Evolutionary conservation across 2,888 invertebrate species (phyloP), one percentile per base, ranked within the genome.

Genomic region (Pammene fasciana): DNA sequence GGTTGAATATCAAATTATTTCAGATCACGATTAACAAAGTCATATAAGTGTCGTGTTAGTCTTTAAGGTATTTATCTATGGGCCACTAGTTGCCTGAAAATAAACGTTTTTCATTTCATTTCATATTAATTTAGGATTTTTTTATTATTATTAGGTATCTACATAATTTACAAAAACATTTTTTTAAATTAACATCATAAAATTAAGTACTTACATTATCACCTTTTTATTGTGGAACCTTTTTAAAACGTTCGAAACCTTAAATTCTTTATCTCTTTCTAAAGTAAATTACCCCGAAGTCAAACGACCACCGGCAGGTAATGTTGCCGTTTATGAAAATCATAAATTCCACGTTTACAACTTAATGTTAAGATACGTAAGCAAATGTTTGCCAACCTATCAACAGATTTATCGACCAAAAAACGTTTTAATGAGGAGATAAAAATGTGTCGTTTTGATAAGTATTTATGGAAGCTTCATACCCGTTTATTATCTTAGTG

Each of bases 271-370:
- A 70, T 70, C 60, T n/a, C 65, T 70, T 65, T 70, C 48, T 65
- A 57, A 70, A 65, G 60, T 68, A 71, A 68, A 71, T 68, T 71
- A 62, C 67, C 67, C 54, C 59, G 16, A 70, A 70, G 52, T 72
- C 64, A 65, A 72, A 68, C 65, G 72, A 71, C 62, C 68, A 71
- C 68, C 72, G 57, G 43, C 64, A 46, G 62, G 70, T 70, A 68
- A 72, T 71, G 56, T 71, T 65, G 59, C 62, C 65, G 70, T 70
- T 70, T 70, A 70, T 62, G 65, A 65, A 82, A 76, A 81, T 79
- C 82, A 79, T 86, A 84, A 85, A 83, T 83, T 82, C 75, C 74
- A 79, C 79, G 81, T 84, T 82, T 83, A 81, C 77, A 80, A 78
- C 78, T 77, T 81, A 80, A 81, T 81, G 75, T 75, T 73, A 73